These are phyloP conservation scores for Saccopteryx bilineata DNA, from an alignment of 2,113 vertebrate genomes.

Conservation along the genomic window DNA sequence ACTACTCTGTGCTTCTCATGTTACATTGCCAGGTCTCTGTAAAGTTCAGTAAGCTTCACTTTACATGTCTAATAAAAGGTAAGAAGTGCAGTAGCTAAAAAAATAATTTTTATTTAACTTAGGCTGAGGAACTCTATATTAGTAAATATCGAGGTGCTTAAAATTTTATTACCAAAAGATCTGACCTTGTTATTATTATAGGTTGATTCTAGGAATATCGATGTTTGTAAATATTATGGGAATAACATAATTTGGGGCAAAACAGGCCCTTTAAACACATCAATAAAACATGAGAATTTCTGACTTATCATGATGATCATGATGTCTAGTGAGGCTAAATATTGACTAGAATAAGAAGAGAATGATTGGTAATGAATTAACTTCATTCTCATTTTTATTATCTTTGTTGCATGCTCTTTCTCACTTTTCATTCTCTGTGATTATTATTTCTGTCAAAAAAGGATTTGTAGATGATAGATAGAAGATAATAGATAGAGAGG, in stretches of 20 bases:
- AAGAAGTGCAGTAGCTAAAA: not conserved
- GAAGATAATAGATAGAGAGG: not conserved
- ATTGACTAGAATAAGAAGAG: not conserved
- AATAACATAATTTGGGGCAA: not conserved
- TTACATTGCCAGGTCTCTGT: not conserved
- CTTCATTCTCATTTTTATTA: not conserved
- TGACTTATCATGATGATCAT: not conserved
- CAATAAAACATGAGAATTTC: not conserved
- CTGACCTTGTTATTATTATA: not conserved
- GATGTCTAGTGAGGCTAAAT: not conserved
- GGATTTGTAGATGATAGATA: not conserved
- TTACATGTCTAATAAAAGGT: not conserved
- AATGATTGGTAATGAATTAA: not conserved
- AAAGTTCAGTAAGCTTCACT: not conserved
- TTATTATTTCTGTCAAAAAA: not conserved
- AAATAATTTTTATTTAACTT: not conserved
- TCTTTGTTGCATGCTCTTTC: not conserved
- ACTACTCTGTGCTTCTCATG: not conserved
- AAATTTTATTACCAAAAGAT: not conserved
- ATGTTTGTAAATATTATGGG: not conserved
- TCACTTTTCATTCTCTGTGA: not conserved
- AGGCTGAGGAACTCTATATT: not conserved
- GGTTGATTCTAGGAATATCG: not conserved
- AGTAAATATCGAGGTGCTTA: not conserved
- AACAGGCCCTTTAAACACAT: not conserved